These are phyloP conservation scores for Cheirogaleus medius DNA, from an alignment of 2,113 vertebrate genomes.

Conservation along the genomic window DNA sequence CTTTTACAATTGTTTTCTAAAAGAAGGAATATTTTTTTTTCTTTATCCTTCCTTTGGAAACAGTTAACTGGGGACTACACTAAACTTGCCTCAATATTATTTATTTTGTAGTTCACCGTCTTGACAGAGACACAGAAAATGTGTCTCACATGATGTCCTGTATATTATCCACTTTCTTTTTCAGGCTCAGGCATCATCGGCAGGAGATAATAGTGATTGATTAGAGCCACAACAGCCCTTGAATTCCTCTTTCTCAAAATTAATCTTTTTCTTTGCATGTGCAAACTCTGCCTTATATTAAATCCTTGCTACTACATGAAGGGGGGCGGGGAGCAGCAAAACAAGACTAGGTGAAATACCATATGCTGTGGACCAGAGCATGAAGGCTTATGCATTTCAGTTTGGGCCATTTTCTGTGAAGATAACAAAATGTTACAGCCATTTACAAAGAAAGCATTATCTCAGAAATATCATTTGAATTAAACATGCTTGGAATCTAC, in stretches of 20 bases:
- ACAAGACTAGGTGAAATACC: background rate
- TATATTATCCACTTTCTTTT: conserved; percentile 31
- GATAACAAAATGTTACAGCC: background rate
- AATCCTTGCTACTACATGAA: background rate
- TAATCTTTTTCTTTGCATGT: conserved; percentile 56
- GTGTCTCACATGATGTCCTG: background rate
- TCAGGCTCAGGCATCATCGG: conserved; percentile 49
- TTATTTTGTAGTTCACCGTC: conserved; percentile 34
- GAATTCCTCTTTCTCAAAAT: conserved; percentile 65
- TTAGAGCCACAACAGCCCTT: background rate
- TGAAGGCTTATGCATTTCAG: background rate
- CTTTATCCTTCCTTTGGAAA: conserved; percentile 2
- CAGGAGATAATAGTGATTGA: conserved; percentile 49
- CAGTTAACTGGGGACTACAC: background rate
- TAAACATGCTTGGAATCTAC: background rate
- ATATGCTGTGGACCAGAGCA: background rate
- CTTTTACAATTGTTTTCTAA: background rate
- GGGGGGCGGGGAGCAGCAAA: background rate
- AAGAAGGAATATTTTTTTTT: background rate
- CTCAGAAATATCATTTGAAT: background rate
- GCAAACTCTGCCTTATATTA: background rate
- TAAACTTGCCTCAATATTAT: background rate
- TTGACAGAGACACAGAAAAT: conserved; percentile 27
- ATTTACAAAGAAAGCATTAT: background rate
- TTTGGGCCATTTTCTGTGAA: background rate